These are phyloP conservation scores for Synergus laeviventris DNA, from an alignment of 2,888 invertebrate genomes.

Conservation along the genomic window DNA sequence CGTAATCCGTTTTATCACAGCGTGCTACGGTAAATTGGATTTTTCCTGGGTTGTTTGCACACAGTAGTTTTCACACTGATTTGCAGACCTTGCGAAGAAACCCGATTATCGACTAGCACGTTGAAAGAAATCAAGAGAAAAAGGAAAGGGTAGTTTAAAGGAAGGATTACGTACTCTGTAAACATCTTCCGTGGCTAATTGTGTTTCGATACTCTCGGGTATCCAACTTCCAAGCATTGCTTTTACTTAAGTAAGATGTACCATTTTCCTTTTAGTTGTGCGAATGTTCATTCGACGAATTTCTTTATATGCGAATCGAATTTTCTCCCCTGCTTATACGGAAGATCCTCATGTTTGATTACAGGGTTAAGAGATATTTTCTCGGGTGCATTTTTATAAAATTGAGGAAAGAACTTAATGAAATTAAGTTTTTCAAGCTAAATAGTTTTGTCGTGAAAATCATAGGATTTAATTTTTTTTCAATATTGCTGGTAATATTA, in stretches of 20 bases:
- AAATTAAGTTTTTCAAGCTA: neutral
- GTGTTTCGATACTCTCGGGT: slow-evolving; percentile 30
- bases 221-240: slow-evolving; percentile 9
- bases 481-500: neutral
- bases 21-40: slow-evolving; percentile 42
- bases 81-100: slow-evolving; percentile 38
- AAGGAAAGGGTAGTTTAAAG: slow-evolving; percentile 35
- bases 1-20: slow-evolving; percentile 16
- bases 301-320: neutral
- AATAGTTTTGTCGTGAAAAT: neutral
- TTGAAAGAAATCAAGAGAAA: slow-evolving; percentile 38
- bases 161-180: slow-evolving; percentile 35
- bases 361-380: slow-evolving; percentile 9
- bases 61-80: slow-evolving; percentile 41
- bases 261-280: slow-evolving; percentile 6
- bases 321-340: neutral
- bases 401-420: neutral
- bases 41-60: slow-evolving; percentile 42
- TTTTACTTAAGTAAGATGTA: slow-evolving; percentile 24
- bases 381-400: slow-evolving; percentile 2
- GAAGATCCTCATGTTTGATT: slow-evolving; percentile 4
- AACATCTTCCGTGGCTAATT: slow-evolving; percentile 37
- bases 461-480: no score
- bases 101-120: slow-evolving; percentile 38
- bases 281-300: slow-evolving; percentile 16